phyloP scores from a whole-genome alignment of 2,797 vertebrate genomes.

The Sebastolobus altivelis region DNA sequence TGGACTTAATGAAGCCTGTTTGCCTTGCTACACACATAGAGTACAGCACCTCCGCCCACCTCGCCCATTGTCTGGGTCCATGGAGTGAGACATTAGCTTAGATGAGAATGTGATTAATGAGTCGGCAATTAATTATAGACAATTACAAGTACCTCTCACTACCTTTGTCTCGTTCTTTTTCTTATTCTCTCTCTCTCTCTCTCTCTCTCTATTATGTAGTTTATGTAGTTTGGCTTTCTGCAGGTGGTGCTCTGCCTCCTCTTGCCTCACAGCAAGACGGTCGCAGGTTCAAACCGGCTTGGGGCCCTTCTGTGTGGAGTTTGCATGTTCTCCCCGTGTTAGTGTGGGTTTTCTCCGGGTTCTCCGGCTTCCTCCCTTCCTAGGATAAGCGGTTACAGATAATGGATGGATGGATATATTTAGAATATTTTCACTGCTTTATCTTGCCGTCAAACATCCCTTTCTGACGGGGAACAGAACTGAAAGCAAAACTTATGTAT shows the following conservation, averaged over 20 bases:
- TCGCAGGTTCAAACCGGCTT: no score
- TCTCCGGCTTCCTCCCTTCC: no score
- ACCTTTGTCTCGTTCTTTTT: slow-evolving; percentile 23
- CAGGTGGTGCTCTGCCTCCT: background rate
- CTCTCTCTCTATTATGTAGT: background rate
- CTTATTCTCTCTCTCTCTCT: background rate
- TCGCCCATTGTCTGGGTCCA: slow-evolving; percentile 46
- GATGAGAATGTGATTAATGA: slow-evolving; percentile 74
- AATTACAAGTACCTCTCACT: slow-evolving; percentile 53
- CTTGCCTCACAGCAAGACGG: no score
- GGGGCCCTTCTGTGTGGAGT: no score
- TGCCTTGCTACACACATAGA: slow-evolving; percentile 57
- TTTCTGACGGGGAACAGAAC: no score
- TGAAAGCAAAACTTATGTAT: no score
- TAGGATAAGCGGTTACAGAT: no score
- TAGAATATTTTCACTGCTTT: no score
- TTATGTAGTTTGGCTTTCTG: background rate
- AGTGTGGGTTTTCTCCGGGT: no score
- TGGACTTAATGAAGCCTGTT: slow-evolving; percentile 75
- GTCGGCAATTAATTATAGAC: slow-evolving; percentile 66
- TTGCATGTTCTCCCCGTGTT: no score
- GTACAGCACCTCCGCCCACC: background rate
- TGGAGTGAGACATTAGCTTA: slow-evolving; percentile 60
- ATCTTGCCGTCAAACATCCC: no score
- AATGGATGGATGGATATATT: no score